A percentile compares a stretch with the other conserved stretches of the same genome.
Conservation (phyloP, 1,140 invertebrate genomes). For the Hypothenemus hampei region DNA sequence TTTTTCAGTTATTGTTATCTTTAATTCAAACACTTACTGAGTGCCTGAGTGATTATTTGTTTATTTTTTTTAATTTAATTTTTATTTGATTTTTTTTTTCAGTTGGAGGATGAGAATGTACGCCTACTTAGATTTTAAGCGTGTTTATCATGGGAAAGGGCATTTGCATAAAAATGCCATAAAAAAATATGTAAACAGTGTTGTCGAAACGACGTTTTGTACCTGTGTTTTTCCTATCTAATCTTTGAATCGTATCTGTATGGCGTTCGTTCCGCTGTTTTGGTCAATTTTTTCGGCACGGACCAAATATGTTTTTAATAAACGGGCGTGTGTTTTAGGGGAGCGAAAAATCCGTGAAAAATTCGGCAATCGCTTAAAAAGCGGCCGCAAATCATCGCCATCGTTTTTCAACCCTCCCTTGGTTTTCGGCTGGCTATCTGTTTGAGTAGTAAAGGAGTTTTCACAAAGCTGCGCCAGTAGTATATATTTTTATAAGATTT, state of each 20-base stretch:
- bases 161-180: not conserved
- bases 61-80: constrained; percentile 9
- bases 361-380: constrained; percentile 24
- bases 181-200: too few relatives aligned
- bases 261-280: too few relatives aligned
- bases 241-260: constrained; percentile 11
- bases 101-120: too few relatives aligned
- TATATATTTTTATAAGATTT: too few relatives aligned
- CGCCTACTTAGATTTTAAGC: not conserved
- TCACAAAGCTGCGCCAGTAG: too few relatives aligned
- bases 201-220: constrained; percentile 26
- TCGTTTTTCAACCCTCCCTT: constrained; percentile 25
- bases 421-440: too few relatives aligned
- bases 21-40: too few relatives aligned
- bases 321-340: too few relatives aligned
- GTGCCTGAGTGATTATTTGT: too few relatives aligned
- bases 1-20: too few relatives aligned
- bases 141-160: not conserved
- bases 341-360: constrained; percentile 22
- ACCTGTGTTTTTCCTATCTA: constrained; percentile 12
- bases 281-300: constrained; percentile 12
- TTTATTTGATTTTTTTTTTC: constrained; percentile 1
- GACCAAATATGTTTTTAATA: constrained; percentile 4
- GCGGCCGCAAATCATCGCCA: constrained; percentile 26
- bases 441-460: too few relatives aligned